Evolutionary conservation across 2,113 vertebrate genomes (phyloP).

Genomic region (Epinephelus cyanopodus): DNA sequence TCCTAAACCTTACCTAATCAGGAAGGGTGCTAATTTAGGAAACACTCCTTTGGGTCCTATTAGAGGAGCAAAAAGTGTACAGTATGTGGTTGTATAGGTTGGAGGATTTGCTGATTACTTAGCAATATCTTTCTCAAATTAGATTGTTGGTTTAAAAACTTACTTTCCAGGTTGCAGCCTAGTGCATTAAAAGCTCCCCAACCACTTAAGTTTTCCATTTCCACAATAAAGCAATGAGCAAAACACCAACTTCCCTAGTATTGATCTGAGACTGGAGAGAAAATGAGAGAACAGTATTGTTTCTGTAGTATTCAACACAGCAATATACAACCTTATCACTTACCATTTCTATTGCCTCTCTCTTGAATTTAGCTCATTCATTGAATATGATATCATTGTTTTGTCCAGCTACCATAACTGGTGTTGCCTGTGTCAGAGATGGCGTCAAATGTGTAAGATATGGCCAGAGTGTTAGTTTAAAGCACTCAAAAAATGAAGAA

Average conservation of each 20-base stretch:
- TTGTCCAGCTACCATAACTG: constrained; percentile 7
- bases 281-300: constrained; percentile 36
- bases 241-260: background rate
- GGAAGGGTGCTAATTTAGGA: too few species aligned
- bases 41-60: too few species aligned
- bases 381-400: constrained; percentile 27
- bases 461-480: too few species aligned
- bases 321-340: constrained; percentile 39
- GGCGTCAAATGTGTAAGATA: too few species aligned
- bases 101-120: background rate
- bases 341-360: constrained; percentile 33
- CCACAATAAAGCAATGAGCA: constrained; percentile 23
- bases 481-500: too few species aligned
- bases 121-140: background rate
- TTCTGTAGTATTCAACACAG: constrained; percentile 41
- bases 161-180: constrained; percentile 4
- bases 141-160: background rate
- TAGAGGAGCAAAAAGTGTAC: too few species aligned
- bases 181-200: background rate
- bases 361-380: constrained; percentile 27
- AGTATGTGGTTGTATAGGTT: too few species aligned
- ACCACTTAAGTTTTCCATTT: constrained; percentile 17
- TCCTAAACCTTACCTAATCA: too few species aligned
- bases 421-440: background rate
- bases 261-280: constrained; percentile 38